These are phyloP conservation scores for Rhabditoides inermis DNA, from an alignment of 2,888 invertebrate species.

Conservation along the genomic window DNA sequence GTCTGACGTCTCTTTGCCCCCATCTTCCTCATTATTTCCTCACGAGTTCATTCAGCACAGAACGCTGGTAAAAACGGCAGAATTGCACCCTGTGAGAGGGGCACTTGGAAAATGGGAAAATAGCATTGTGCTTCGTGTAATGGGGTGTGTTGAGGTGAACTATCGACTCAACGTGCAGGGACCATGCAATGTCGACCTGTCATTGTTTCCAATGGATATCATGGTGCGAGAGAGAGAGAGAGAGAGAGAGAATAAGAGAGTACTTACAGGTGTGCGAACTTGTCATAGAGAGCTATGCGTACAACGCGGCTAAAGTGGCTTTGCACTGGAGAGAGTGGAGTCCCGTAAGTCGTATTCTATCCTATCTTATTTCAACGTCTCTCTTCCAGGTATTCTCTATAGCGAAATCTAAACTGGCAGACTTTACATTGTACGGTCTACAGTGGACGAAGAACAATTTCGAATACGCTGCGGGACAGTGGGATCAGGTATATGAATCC, in stretches of 20 bases:
- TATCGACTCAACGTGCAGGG: conserved; percentile 45
- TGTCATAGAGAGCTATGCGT: conserved; percentile 48
- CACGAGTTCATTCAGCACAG: too few relatives aligned
- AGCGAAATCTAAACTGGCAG: conserved; percentile 43
- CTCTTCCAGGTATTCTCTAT: conserved; percentile 38
- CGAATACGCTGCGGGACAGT: conserved; percentile 47
- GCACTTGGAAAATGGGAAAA: too few relatives aligned
- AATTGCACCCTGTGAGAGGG: too few relatives aligned
- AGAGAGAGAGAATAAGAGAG: neutral
- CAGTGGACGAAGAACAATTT: conserved; percentile 46
- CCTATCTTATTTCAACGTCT: neutral
- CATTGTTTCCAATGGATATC: conserved; percentile 47
- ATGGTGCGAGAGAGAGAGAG: conserved; percentile 23
- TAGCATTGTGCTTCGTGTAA: too few relatives aligned
- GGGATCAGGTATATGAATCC: conserved; percentile 35
- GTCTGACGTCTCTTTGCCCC: too few relatives aligned
- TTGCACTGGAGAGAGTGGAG: conserved; percentile 46
- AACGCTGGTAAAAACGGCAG: too few relatives aligned
- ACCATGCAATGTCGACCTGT: conserved; percentile 38
- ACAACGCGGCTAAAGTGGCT: conserved; percentile 45
- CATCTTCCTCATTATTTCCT: too few relatives aligned
- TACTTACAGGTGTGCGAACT: conserved; percentile 31
- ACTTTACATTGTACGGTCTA: conserved; percentile 39
- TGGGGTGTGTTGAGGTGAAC: conserved; percentile 28
- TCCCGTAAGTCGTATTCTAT: conserved; percentile 24